Evolutionary conservation across 2,797 vertebrate species (phyloP).

Genomic region (Anguilla pacifica): DNA sequence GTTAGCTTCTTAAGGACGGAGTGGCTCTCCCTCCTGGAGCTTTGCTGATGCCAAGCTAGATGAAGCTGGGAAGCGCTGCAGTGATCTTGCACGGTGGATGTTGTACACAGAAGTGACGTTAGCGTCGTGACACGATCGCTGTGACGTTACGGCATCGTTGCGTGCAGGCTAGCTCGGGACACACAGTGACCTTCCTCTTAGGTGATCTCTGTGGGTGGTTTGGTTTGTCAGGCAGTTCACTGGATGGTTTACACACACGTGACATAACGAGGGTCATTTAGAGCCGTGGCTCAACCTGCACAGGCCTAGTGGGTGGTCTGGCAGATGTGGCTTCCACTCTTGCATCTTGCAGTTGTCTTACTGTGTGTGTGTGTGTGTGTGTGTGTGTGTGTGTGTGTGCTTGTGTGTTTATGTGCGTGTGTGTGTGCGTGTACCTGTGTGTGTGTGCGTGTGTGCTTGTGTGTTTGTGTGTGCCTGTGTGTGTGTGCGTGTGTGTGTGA

Average conservation of each 20-base stretch:
- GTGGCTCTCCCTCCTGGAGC: background rate
- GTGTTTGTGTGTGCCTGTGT: background rate
- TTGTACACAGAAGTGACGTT: background rate
- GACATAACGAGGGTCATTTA: background rate
- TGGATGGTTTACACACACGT: background rate
- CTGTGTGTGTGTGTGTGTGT: background rate
- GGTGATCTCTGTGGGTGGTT: conserved; percentile 8
- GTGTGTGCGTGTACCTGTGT: background rate
- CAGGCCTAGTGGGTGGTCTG: background rate
- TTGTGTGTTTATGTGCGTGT: background rate
- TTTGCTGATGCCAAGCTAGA: background rate
- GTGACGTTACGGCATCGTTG: background rate
- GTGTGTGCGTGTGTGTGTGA: background rate
- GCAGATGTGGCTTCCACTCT: background rate
- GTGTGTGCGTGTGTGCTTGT: background rate
- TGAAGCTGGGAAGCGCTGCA: background rate
- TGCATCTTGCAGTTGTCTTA: background rate
- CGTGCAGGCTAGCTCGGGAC: background rate
- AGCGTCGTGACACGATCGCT: background rate
- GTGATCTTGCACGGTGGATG: background rate
- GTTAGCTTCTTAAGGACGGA: background rate
- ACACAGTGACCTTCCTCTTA: background rate
- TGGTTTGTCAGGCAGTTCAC: background rate
- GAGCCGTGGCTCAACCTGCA: background rate
- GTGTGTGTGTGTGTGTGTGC: background rate